Conservation (phyloP, 2,888 invertebrate genomes). For the Drosophila hamatofila region DNA sequence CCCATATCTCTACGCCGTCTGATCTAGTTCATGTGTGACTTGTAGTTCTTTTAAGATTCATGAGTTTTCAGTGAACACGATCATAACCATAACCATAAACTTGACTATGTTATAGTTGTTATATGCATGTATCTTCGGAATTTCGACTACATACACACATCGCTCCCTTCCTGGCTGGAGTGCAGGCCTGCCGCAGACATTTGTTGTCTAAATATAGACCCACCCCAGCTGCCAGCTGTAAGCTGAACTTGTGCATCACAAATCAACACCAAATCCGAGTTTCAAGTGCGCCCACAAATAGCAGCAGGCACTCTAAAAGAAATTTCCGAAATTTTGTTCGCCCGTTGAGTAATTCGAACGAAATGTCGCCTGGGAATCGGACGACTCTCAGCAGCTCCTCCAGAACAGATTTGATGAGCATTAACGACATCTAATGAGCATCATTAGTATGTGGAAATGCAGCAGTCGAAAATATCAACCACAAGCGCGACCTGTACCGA, state of each 20-base stretch:
- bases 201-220: constrained; percentile 53
- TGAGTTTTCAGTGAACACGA: constrained; percentile 2
- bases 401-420: constrained; percentile 45
- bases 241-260: constrained; percentile 54
- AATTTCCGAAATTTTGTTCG: constrained; percentile 45
- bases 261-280: constrained; percentile 48
- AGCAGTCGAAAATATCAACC: constrained; percentile 33
- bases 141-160: neutral
- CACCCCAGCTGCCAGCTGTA: constrained; percentile 45
- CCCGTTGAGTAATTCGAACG: constrained; percentile 70
- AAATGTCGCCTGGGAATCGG: constrained; percentile 62
- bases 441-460: constrained; percentile 67
- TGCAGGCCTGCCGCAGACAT: constrained; percentile 10
- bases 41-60: neutral
- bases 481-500: constrained; percentile 47
- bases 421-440: constrained; percentile 77
- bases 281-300: constrained; percentile 60
- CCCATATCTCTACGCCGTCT: neutral
- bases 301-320: constrained; percentile 55
- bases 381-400: constrained; percentile 4
- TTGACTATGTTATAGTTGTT: constrained; percentile 1
- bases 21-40: neutral
- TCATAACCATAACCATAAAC: constrained; percentile 13
- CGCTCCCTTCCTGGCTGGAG: constrained; percentile 2
- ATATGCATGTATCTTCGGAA: neutral